Conservation (phyloP, 1,140 invertebrate species). For the Akabosia matsudoensis region DNA sequence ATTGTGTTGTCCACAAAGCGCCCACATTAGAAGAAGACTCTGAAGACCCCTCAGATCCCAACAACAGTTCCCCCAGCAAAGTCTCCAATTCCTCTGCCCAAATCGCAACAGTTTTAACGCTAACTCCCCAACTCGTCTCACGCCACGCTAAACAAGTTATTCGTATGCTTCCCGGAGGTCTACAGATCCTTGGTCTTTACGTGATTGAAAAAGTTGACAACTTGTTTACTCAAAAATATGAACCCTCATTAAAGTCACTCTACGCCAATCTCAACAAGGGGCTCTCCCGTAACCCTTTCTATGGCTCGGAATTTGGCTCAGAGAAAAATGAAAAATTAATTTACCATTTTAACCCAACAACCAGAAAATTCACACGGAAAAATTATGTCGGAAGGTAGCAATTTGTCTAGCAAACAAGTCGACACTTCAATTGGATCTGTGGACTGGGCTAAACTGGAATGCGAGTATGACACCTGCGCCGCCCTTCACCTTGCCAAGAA, state of each 20-base stretch:
- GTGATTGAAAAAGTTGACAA: conserved; percentile 62
- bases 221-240: conserved; percentile 55
- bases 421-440: conserved; percentile 48
- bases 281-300: conserved; percentile 56
- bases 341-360: conserved; percentile 55
- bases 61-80: conserved; percentile 8
- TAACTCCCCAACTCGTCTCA: conserved; percentile 47
- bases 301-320: conserved; percentile 54
- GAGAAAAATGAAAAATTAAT: conserved; percentile 54
- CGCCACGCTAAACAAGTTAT: conserved; percentile 59
- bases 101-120: conserved; percentile 12
- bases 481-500: conserved; percentile 40
- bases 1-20: conserved; percentile 37
- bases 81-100: background rate
- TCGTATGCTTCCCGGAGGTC: conserved; percentile 76
- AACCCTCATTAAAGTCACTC: conserved; percentile 58
- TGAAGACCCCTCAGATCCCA: conserved; percentile 38
- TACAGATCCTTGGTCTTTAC: conserved; percentile 67
- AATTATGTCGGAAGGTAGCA: background rate
- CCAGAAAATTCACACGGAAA: conserved; percentile 53
- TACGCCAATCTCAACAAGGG: conserved; percentile 58
- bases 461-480: conserved; percentile 41
- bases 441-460: conserved; percentile 40
- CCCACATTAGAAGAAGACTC: conserved; percentile 47
- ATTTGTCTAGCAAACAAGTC: conserved; percentile 56